A percentile compares a stretch with the other conserved stretches of the same genome.
Evolutionary conservation across 2,888 invertebrate species (phyloP).

Genomic region (Beris morrisii): DNA sequence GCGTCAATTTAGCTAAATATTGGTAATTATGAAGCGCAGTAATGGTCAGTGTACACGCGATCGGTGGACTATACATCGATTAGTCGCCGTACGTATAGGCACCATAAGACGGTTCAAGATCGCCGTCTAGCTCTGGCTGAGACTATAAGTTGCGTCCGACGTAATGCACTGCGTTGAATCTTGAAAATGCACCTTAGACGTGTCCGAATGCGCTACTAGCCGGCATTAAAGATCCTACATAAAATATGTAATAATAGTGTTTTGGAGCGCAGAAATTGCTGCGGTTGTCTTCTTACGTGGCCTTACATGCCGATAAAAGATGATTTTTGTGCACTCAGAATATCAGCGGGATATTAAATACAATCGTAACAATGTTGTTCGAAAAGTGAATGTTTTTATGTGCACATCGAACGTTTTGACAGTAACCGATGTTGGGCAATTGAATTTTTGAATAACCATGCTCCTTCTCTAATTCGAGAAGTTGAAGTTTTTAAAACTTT

Average conservation of each 20-base stretch:
- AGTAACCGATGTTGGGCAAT: constrained; percentile 8
- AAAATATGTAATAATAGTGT: too few species aligned
- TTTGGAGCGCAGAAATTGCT: too few species aligned
- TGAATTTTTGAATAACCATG: not conserved
- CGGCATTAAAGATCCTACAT: too few species aligned
- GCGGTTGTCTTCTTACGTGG: too few species aligned
- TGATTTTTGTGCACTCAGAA: not conserved
- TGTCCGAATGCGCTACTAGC: constrained; percentile 5
- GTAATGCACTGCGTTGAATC: not conserved
- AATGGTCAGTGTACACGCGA: constrained; percentile 33
- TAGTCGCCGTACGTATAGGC: constrained; percentile 4
- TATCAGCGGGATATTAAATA: constrained; percentile 6
- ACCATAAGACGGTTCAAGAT: constrained; percentile 6
- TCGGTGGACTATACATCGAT: constrained; percentile 20
- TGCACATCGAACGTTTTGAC: not conserved
- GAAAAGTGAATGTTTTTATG: not conserved
- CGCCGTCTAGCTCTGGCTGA: too few species aligned
- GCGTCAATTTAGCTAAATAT: constrained; percentile 34
- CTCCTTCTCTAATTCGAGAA: too few species aligned
- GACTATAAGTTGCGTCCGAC: too few species aligned
- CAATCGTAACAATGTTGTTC: constrained; percentile 2
- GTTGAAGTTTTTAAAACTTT: too few species aligned
- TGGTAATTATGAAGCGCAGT: constrained; percentile 30
- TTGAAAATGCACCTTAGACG: constrained; percentile 13
- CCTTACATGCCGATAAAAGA: not conserved